phyloP scores from a whole-genome alignment of 2,888 invertebrate species.

The Lochmaea capreae region DNA sequence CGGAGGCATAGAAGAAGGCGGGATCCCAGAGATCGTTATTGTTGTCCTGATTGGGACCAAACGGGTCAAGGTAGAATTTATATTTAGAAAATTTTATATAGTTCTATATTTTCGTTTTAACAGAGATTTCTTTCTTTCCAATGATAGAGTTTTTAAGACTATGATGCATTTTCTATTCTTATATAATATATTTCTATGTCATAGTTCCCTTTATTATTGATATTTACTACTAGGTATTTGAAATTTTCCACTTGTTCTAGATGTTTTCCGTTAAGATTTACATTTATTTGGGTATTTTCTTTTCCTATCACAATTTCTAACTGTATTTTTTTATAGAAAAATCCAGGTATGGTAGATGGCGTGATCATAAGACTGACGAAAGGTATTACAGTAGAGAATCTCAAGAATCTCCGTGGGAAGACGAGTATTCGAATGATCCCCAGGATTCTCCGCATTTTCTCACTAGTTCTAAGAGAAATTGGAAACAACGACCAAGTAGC shows the following conservation, averaged over 20 bases:
- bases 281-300: too few species aligned
- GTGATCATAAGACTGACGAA: constrained; percentile 62
- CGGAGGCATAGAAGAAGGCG: constrained; percentile 55
- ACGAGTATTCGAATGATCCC: constrained; percentile 67
- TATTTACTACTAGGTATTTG: too few species aligned
- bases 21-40: constrained; percentile 60
- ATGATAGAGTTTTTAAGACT: too few species aligned
- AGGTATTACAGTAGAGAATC: constrained; percentile 62
- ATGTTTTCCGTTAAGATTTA: too few species aligned
- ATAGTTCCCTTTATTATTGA: too few species aligned
- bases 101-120: too few species aligned
- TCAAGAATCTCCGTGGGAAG: constrained; percentile 72
- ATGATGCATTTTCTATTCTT: constrained; percentile 1
- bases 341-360: constrained; percentile 56
- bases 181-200: too few species aligned
- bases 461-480: constrained; percentile 59
- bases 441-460: constrained; percentile 62
- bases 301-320: background rate
- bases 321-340: constrained; percentile 50
- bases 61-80: constrained; percentile 64
- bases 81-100: too few species aligned
- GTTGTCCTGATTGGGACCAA: constrained; percentile 69
- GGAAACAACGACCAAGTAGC: constrained; percentile 71
- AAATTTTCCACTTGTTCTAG: too few species aligned
- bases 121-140: too few species aligned